A percentile compares a stretch with the other conserved stretches of the same genome.
Evolutionary conservation across 1,140 invertebrate species (phyloP).

Genomic region (Megalopta genalis): DNA sequence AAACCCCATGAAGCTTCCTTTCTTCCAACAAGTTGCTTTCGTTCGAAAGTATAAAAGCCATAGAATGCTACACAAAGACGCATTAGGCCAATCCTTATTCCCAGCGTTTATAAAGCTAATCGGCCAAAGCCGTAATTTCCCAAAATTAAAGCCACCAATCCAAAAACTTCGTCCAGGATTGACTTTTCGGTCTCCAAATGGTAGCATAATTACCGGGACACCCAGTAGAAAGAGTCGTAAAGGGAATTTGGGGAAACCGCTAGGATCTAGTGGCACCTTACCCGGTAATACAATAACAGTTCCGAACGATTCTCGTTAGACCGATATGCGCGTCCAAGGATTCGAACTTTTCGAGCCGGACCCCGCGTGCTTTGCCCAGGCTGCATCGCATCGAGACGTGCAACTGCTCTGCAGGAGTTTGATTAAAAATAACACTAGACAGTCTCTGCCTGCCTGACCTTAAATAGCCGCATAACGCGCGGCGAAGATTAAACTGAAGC

Average conservation of each 20-base stretch:
- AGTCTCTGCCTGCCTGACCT: not conserved
- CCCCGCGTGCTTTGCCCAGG: not conserved
- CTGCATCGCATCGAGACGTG: not conserved
- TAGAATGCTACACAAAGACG: no score
- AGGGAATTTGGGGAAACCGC: not conserved
- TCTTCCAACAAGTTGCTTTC: no score
- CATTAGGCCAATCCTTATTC: no score
- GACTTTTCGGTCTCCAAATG: no score
- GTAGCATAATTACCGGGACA: no score
- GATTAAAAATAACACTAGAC: conserved; percentile 38
- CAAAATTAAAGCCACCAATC: no score
- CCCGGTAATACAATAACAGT: not conserved
- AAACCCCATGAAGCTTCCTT: no score
- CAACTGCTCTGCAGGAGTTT: conserved; percentile 17
- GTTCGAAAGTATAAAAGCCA: no score
- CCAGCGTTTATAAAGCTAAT: no score
- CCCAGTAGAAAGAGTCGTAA: no score
- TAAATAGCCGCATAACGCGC: conserved; percentile 35
- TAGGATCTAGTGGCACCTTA: not conserved
- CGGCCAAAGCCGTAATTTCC: no score
- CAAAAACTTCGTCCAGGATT: no score
- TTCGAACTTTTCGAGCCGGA: not conserved
- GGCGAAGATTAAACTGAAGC: conserved; percentile 32
- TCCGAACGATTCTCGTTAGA: not conserved
- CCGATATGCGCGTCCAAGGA: conserved; percentile 10